Conservation (phyloP, 2,888 invertebrate species). For the Drosophila meridiana region DNA sequence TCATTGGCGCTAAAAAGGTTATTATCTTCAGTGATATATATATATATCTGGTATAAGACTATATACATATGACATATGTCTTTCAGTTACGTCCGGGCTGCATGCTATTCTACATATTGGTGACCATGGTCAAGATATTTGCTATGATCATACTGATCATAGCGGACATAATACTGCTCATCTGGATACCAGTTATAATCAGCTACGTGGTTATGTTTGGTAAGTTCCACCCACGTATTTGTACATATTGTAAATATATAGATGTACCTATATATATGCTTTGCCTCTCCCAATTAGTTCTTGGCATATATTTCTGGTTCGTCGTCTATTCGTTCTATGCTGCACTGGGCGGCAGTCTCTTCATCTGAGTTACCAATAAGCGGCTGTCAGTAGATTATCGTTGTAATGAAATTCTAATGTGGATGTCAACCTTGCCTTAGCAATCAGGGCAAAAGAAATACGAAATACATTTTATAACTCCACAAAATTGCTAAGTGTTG, state of each 20-base stretch:
- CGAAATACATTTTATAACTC: conserved; percentile 12
- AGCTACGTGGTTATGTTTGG: conserved; percentile 42
- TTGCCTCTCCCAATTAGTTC: conserved; percentile 19
- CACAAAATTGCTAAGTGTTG: conserved; percentile 12
- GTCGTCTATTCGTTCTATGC: conserved; percentile 73
- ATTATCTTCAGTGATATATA: background rate
- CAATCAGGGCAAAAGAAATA: conserved; percentile 36
- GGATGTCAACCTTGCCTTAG: conserved; percentile 38
- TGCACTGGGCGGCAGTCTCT: conserved; percentile 64
- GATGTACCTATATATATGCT: no score
- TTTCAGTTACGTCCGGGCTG: conserved; percentile 38
- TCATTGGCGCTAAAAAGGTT: conserved; percentile 51
- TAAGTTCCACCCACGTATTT: conserved; percentile 1
- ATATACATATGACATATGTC: background rate
- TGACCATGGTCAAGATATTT: conserved; percentile 36
- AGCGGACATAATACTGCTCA: conserved; percentile 18
- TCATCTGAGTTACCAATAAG: conserved; percentile 42
- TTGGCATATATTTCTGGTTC: conserved; percentile 57
- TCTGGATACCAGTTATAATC: conserved; percentile 18
- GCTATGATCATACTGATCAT: conserved; percentile 45
- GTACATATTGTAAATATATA: background rate
- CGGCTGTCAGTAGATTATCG: conserved; percentile 11
- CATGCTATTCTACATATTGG: conserved; percentile 43
- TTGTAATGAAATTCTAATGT: conserved; percentile 40
- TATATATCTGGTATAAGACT: no score